These are phyloP conservation scores for Forbesichthys agassizii DNA, from an alignment of 2,113 vertebrate species.

Conservation along the genomic window DNA sequence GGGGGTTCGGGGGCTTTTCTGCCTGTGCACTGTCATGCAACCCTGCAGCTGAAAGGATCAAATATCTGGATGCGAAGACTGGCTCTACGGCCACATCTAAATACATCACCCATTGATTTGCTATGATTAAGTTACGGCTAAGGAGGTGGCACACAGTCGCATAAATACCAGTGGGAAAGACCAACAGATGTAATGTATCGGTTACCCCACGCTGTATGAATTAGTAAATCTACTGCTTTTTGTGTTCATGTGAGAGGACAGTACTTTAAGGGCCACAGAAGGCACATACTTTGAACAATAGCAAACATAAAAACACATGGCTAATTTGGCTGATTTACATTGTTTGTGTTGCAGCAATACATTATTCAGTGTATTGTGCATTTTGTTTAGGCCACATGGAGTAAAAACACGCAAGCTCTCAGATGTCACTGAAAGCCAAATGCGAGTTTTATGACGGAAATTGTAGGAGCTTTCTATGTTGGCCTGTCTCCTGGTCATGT, in stretches of 20 bases:
- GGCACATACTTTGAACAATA: not conserved
- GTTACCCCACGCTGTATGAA: not conserved
- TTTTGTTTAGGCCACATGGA: not conserved
- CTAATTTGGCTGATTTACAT: slow-evolving; percentile 4
- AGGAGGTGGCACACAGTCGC: slow-evolving; percentile 37
- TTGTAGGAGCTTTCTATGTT: slow-evolving; percentile 24
- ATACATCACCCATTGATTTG: slow-evolving; percentile 45
- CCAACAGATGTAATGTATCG: slow-evolving; percentile 54
- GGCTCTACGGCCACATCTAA: slow-evolving; percentile 33
- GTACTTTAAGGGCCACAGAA: not conserved
- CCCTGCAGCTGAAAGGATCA: not conserved
- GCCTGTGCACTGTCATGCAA: not conserved
- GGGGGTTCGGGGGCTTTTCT: not conserved
- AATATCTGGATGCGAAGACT: slow-evolving; percentile 9
- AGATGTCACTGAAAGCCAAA: not conserved
- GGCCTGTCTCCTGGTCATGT: slow-evolving; percentile 34
- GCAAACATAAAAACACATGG: not conserved
- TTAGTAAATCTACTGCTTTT: slow-evolving; percentile 9
- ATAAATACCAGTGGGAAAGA: slow-evolving; percentile 43
- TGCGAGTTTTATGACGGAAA: slow-evolving; percentile 55
- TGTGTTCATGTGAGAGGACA: not conserved
- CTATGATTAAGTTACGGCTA: slow-evolving; percentile 54
- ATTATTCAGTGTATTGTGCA: not conserved
- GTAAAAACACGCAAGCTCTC: slow-evolving; percentile 21
- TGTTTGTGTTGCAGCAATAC: not conserved